Base-by-base conservation (phyloP, 2,113 vertebrate genomes). In the Dolichotis patagonum region DNA sequence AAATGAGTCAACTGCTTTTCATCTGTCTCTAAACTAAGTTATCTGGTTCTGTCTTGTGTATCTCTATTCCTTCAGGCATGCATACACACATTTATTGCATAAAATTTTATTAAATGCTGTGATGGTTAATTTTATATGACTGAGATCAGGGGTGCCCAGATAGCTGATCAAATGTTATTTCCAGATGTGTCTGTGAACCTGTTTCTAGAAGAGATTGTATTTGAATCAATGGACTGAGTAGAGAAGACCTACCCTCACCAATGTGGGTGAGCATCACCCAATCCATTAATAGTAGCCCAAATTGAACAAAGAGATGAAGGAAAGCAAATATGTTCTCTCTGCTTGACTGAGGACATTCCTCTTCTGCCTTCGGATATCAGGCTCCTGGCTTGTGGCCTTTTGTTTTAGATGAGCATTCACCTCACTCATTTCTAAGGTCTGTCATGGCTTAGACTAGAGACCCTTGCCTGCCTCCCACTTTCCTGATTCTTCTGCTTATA, bases 391-490 rank as follows among this genome's bases (percentile, higher is more conserved):
- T 12, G 5, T 13, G 26, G 58, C 10, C 69, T 78, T 52, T 35
- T 0, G 14, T 84, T 26, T 19, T 52, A 14, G 11, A 14, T 63
- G 12, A 24, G 2, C 30, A 14, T 32, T 20, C 14, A 26, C 16
- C 12, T 0, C 65, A 63, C 6, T n/a, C 6, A 24, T 8, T 28
- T 22, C 28, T 2, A 26, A 0, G 11, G 30, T 38, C 19, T 92
- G 22, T 16, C 46, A 10, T 12, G 65, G 20, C 0, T 14, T 78
- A 38, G 28, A 26, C 17, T 52, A 2, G n/a, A 35, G 54, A n/a
- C 11, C 10, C 12, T 10, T 0, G 7, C 24, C 9, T 49, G 46
- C 46, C 3, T 4, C 14, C 16, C 14, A 5, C 22, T 26, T 56
- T 80, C 20, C 71, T 38, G n/a, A 58, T 78, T 65, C 69, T 78